Conservation (phyloP, 30 jellyfish, hydroid and myxozoan genomes). For the Mastigias papua region DNA sequence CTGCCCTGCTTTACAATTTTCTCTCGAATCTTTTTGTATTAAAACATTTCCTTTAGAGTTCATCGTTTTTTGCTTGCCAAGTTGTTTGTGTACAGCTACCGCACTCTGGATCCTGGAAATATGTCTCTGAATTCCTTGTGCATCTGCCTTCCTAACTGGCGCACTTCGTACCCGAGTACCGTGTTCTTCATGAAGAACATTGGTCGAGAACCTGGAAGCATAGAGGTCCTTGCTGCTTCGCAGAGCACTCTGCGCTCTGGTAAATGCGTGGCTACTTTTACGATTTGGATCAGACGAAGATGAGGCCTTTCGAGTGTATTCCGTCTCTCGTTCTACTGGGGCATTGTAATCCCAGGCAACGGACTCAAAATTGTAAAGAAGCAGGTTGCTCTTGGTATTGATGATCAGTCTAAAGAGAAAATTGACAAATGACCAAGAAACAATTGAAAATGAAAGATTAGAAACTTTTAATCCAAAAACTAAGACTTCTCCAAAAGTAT, state of each 20-base stretch:
- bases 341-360: conserved; percentile 80
- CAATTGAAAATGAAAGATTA: too few species aligned
- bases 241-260: conserved; percentile 58
- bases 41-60: neutral
- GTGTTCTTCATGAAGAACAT: neutral
- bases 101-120: conserved; percentile 75
- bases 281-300: conserved; percentile 18
- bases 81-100: conserved; percentile 22
- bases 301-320: conserved; percentile 1
- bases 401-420: conserved; percentile 70
- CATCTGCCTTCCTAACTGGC: conserved; percentile 34
- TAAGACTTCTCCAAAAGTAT: too few species aligned
- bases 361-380: conserved; percentile 81
- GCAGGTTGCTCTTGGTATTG: conserved; percentile 77
- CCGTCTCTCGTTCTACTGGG: conserved; percentile 61
- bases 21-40: neutral
- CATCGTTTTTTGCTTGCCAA: too few species aligned
- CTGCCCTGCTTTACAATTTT: neutral
- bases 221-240: conserved; percentile 31
- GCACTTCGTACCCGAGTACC: conserved; percentile 73
- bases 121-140: conserved; percentile 50
- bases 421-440: too few species aligned
- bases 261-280: conserved; percentile 41
- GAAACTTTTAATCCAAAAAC: too few species aligned
- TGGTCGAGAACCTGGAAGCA: neutral